Base-by-base conservation (phyloP, 2,888 invertebrate genomes). In the Pheosia gnoma region DNA sequence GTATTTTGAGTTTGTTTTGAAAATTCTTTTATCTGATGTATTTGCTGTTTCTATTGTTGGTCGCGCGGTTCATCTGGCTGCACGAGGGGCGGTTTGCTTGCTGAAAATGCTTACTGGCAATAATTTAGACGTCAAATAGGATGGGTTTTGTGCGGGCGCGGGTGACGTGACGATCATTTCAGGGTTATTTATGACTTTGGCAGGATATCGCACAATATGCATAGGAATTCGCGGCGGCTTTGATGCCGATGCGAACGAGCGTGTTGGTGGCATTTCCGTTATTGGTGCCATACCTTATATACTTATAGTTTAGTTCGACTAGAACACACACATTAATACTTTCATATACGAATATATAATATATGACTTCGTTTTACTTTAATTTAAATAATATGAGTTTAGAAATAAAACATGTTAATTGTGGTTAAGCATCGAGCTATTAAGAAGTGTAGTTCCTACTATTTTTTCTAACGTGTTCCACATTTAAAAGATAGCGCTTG, bases 1-100 rank as follows among this genome's bases (percentile, higher is more conserved):
- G 91, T 93, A 93, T 92, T 91, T 92, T 91, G 93, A 93, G 92
- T 93, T 94, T 94, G 94, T 93, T 93, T 94, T 93, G 93, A 94
- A 94, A 93, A 93, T 90, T 93, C 93, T 93, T 94, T 94, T 94
- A 93, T 94, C 89, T 91, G 92, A 90, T 91, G 87, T 90, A 91
- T 93, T 93, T 87, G 89, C 84, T 89, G 88, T 89, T 85, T 83
- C 85, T 84, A 89, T 93, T 93, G 92, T 92, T 85, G 80, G 78
- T 71, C 74, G 78, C 78, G 79, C 78, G 82, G 85, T 86, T 91
- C 92, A 91, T 92, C 91, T 91, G 91, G 86, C 85, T 85, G 78
- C 78, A 77, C 84, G 83, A 84, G 83, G 88, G 89, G 90, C 83
- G 84, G 87, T 83, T 74, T 79, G 87, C 86, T 88, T 86, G 82